These are phyloP conservation scores for Stegophylla sp. DNA, from an alignment of 2,888 invertebrate species.

Conservation along the genomic window DNA sequence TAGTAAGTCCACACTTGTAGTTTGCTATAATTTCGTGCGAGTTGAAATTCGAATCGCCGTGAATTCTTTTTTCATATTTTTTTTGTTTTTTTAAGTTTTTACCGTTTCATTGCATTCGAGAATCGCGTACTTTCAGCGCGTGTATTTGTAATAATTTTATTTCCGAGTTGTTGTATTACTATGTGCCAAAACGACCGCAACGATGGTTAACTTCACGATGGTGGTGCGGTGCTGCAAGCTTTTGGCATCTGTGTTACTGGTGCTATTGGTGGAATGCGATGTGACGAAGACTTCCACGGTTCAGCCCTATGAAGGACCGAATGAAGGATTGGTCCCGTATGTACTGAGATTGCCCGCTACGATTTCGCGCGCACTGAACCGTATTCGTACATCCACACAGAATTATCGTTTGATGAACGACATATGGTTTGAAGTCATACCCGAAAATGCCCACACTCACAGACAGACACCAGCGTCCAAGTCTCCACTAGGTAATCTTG, in stretches of 20 bases:
- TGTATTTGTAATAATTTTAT: no score
- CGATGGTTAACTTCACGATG: neutral
- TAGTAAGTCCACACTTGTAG: neutral
- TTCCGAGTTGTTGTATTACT: neutral
- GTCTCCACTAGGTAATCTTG: neutral
- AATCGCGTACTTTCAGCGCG: no score
- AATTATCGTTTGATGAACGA: constrained; percentile 9
- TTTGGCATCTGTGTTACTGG: neutral
- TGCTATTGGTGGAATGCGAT: neutral
- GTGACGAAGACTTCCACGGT: neutral
- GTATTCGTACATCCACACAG: neutral
- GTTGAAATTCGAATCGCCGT: neutral
- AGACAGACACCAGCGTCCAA: neutral
- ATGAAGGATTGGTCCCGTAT: neutral
- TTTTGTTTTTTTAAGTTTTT: neutral
- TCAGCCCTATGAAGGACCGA: neutral
- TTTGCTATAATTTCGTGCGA: neutral
- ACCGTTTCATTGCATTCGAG: neutral
- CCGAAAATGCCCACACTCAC: neutral
- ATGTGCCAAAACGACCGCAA: neutral
- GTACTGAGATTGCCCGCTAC: neutral
- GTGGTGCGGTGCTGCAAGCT: neutral
- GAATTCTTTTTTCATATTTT: neutral
- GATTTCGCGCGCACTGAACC: constrained; percentile 11
- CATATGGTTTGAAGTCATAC: constrained; percentile 28